Evolutionary conservation across 2,797 vertebrate genomes (phyloP).

Genomic region (Hozukius guyotensis): DNA sequence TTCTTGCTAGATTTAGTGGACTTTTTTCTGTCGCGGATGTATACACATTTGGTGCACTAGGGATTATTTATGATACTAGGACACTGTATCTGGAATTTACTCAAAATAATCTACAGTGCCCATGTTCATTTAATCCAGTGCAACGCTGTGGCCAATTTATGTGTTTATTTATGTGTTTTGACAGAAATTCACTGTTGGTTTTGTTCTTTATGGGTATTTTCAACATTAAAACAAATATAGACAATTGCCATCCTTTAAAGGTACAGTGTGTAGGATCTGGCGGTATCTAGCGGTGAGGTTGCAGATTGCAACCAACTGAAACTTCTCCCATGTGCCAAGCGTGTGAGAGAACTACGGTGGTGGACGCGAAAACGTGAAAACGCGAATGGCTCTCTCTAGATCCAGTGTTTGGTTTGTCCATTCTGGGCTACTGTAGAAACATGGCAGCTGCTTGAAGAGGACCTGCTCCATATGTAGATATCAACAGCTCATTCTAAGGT

Average conservation of each 20-base stretch:
- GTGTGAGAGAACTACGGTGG: too few relatives aligned
- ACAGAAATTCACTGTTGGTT: neutral
- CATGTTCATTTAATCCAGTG: neutral
- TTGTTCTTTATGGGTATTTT: neutral
- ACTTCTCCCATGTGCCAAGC: fast-evolving
- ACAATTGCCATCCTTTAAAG: neutral
- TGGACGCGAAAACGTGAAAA: fast-evolving
- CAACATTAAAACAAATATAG: neutral
- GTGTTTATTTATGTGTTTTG: neutral
- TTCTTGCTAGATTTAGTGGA: neutral
- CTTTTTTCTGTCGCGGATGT: neutral
- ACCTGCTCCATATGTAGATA: too few relatives aligned
- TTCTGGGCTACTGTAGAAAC: too few relatives aligned
- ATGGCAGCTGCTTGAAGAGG: too few relatives aligned
- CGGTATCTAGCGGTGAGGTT: too few relatives aligned
- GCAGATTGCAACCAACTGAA: too few relatives aligned
- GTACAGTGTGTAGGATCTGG: too few relatives aligned
- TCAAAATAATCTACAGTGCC: neutral
- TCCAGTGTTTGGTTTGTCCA: too few relatives aligned
- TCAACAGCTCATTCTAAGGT: too few relatives aligned
- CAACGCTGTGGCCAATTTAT: neutral
- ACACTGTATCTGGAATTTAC: neutral
- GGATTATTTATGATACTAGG: neutral
- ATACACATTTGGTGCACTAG: neutral
- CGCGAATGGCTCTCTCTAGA: neutral